phyloP scores from a whole-genome alignment of 2,113 vertebrate genomes.

The Pterophyllum scalare region DNA sequence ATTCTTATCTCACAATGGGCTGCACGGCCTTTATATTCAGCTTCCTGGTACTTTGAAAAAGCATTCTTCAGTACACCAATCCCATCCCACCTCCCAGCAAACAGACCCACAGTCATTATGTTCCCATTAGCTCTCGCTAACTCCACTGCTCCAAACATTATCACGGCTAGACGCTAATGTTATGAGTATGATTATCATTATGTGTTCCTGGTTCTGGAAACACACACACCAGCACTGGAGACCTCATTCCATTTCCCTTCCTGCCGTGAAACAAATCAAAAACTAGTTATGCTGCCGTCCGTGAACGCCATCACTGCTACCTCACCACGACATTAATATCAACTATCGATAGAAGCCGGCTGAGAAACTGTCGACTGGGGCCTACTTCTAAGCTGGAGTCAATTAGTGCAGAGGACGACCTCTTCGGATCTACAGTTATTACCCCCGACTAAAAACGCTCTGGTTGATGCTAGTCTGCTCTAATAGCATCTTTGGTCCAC shows the following conservation, averaged over 20 bases:
- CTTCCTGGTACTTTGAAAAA: background rate
- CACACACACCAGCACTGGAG: constrained; percentile 11
- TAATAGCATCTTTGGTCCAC: constrained; percentile 37
- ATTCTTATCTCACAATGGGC: background rate
- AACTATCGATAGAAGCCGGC: constrained; percentile 31
- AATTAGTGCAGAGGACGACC: constrained; percentile 63
- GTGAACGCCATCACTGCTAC: constrained; percentile 38
- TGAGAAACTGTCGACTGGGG: constrained; percentile 28
- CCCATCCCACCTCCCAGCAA: constrained; percentile 28
- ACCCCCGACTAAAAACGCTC: constrained; percentile 47
- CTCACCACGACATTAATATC: constrained; percentile 41
- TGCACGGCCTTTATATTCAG: background rate
- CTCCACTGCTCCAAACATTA: constrained; percentile 52
- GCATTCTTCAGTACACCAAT: background rate
- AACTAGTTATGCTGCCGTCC: constrained; percentile 61
- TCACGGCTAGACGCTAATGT: constrained; percentile 56
- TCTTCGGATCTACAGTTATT: constrained; percentile 55
- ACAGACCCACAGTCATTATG: constrained; percentile 63
- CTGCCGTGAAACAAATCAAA: constrained; percentile 71
- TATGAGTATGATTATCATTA: constrained; percentile 60
- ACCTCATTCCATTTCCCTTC: constrained; percentile 54
- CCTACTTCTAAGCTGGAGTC: constrained; percentile 52
- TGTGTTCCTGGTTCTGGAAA: constrained; percentile 35
- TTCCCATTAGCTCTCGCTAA: constrained; percentile 65
- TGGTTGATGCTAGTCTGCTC: constrained; percentile 39